Base-by-base conservation (phyloP, 2,113 vertebrate species). In the Sterrhoptilus dennistouni region DNA sequence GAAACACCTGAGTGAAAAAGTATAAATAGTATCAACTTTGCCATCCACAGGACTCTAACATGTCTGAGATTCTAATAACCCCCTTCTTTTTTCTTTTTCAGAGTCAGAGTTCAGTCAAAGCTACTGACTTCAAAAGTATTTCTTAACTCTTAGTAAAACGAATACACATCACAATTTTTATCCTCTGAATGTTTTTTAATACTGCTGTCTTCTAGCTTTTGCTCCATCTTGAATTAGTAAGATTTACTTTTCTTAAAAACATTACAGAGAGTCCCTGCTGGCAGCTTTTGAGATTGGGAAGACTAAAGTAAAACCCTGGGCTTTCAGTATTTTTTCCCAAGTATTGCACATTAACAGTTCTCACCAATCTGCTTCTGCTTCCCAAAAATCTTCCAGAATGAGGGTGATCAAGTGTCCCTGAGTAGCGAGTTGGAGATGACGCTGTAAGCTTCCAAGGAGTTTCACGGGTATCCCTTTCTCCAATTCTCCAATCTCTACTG, bases 281-380 rank as follows among this genome's bases (percentile, higher is more conserved):
- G 40, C 36, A 87, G 36, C 19, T 76, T 72, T 76, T 59, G 53
- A 54, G 29, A 71, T 8, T 49, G 13, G 11, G 13, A 94, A 77
- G 84, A 40, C 42, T 60, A 11, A 44, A 40, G 47, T 44, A 88
- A 93, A 90, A 33, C 21, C 11, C 36, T 4, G 5, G 13, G 6
- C 8, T 33, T 83, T 77, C 50, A 83, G 1, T 49, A 23, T 16
- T 76, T 61, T 74, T 77, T 56, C 9, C 40, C 27, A 80, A 23
- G 24, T 22, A 56, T 47, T n/a, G 64, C 4, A 77, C 13, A 75
- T 45, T n/a, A 92, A 87, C 33, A 89, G 53, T 45, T 91, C 94
- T 97, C 98, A 99, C 98, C 98, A 98, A 89, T 98, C 98, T 98
- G 93, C 87, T 98, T 96, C 98, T 97, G 95, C 95, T 98, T 96